These are phyloP conservation scores for Terebella lapidaria DNA, from an alignment of 2,888 invertebrate species.

Conservation along the genomic window DNA sequence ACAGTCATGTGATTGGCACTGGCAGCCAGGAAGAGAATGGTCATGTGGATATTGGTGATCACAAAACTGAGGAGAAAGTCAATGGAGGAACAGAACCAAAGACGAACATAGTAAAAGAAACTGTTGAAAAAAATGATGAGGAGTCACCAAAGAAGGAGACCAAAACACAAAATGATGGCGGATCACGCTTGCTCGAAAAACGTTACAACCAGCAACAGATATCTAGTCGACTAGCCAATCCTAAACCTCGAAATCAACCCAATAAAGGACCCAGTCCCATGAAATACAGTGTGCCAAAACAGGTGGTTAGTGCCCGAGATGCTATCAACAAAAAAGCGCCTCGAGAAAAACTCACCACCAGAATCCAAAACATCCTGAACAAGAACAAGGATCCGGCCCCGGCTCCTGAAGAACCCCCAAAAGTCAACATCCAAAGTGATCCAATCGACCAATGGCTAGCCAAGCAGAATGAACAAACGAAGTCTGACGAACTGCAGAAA, in stretches of 20 bases:
- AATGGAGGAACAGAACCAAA: background rate
- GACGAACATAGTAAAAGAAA: background rate
- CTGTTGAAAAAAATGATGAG: no score
- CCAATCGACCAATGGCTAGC: background rate
- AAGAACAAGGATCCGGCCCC: background rate
- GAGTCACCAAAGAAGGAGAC: no score
- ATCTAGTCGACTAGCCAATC: background rate
- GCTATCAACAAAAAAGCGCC: background rate
- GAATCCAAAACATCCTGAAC: background rate
- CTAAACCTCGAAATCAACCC: background rate
- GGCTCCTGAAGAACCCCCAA: background rate
- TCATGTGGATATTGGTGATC: background rate
- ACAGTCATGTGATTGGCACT: background rate
- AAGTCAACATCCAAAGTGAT: background rate
- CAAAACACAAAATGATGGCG: background rate
- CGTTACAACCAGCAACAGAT: background rate
- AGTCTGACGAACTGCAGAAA: background rate
- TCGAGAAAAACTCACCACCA: background rate
- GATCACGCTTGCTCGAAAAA: background rate
- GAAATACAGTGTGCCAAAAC: background rate
- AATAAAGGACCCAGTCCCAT: background rate
- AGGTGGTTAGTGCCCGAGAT: background rate
- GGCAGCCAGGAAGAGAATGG: background rate
- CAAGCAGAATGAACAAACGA: background rate
- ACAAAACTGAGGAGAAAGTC: background rate